Evolutionary conservation across 2,113 vertebrate species (phyloP).

Genomic region (Maccullochella peelii): DNA sequence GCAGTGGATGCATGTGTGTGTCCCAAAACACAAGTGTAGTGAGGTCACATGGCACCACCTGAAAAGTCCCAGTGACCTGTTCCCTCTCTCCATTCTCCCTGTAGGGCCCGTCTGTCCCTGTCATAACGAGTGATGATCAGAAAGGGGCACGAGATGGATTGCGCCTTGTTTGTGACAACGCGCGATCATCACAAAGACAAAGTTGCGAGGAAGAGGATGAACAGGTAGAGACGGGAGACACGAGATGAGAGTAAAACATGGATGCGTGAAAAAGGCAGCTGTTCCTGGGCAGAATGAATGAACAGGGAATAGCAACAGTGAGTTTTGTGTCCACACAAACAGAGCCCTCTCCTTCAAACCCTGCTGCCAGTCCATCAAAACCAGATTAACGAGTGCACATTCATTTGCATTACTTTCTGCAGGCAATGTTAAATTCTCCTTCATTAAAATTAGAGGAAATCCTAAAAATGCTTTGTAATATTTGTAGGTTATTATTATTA

Average conservation of each 20-base stretch:
- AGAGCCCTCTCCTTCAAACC: background rate
- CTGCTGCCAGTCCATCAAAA: background rate
- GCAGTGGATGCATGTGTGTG: background rate
- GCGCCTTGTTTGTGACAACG: slow-evolving; percentile 4
- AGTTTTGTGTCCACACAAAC: slow-evolving; percentile 4
- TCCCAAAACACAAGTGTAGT: slow-evolving; percentile 8
- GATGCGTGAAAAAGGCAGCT: slow-evolving; percentile 4
- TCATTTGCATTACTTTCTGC: background rate
- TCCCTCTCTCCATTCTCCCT: background rate
- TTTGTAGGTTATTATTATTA: background rate
- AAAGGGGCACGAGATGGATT: background rate
- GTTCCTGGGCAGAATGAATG: background rate
- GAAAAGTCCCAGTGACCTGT: slow-evolving; percentile 44
- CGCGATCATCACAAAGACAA: slow-evolving; percentile 24
- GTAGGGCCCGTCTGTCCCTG: slow-evolving; percentile 39
- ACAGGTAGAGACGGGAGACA: background rate
- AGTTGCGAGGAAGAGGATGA: slow-evolving; percentile 7
- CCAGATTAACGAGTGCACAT: background rate
- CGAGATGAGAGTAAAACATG: background rate
- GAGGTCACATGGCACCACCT: slow-evolving; percentile 54
- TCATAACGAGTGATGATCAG: slow-evolving; percentile 61
- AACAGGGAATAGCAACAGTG: background rate
- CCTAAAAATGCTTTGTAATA: background rate
- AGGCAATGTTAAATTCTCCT: background rate
- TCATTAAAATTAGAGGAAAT: background rate